Evolutionary conservation across 2,113 vertebrate genomes (phyloP).

Genomic region (Gambusia affinis): DNA sequence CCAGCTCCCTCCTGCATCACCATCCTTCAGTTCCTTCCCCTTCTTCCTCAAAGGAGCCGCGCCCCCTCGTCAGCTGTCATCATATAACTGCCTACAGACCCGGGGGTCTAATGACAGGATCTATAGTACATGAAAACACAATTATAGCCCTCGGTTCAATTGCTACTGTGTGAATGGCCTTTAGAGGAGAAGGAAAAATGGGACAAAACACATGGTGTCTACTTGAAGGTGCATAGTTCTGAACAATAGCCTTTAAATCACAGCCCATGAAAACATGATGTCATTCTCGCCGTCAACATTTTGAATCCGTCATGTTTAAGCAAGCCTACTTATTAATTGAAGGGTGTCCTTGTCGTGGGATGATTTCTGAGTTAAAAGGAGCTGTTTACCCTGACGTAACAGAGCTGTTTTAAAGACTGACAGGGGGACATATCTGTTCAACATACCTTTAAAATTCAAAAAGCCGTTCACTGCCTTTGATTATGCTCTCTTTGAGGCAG

Average conservation of each 20-base stretch:
- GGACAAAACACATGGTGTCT: constrained; percentile 51
- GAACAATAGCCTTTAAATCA: constrained; percentile 60
- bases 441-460: constrained; percentile 29
- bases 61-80: constrained; percentile 79
- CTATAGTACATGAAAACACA: constrained; percentile 81
- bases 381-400: constrained; percentile 52
- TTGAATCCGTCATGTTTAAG: constrained; percentile 22
- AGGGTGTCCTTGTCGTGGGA: constrained; percentile 6
- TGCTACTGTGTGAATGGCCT: constrained; percentile 73
- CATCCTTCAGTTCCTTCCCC: neutral
- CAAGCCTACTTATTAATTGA: constrained; percentile 23
- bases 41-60: constrained; percentile 64
- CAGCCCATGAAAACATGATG: constrained; percentile 33
- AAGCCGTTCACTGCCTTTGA: constrained; percentile 65
- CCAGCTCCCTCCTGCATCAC: neutral
- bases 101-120: constrained; percentile 77
- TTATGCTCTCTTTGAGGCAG: constrained; percentile 62
- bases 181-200: constrained; percentile 48
- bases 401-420: constrained; percentile 54
- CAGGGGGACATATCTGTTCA: constrained; percentile 23
- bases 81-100: constrained; percentile 74
- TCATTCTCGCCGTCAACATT: constrained; percentile 16
- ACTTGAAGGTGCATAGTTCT: constrained; percentile 36
- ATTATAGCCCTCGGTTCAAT: constrained; percentile 75
- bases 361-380: constrained; percentile 26